Percentiles rank a stretch among this genome's conserved stretches.
Evolutionary conservation across 2,797 vertebrate species (phyloP).

Genomic region (Rhyacichthys aspro): DNA sequence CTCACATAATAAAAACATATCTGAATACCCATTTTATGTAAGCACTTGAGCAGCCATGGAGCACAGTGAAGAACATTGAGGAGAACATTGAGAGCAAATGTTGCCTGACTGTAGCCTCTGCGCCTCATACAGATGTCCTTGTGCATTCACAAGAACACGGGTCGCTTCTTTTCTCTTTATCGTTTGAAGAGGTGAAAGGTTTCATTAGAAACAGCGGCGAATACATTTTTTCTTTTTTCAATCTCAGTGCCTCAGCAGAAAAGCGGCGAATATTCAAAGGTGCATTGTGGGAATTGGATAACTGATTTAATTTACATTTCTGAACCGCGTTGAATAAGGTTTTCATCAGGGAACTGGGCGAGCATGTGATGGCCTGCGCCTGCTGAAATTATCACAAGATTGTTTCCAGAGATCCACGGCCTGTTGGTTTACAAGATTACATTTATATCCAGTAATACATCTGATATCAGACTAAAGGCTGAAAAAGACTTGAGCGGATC

Average conservation of each 20-base stretch:
- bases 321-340: slow-evolving; percentile 32
- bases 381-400: slow-evolving; percentile 31
- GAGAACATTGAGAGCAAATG: slow-evolving; percentile 12
- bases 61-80: background rate
- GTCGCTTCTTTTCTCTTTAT: slow-evolving; percentile 25
- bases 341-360: slow-evolving; percentile 16
- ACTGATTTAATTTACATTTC: slow-evolving; percentile 34
- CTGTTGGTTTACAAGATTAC: slow-evolving; percentile 35
- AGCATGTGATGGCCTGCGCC: slow-evolving; percentile 5
- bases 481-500: slow-evolving; percentile 5
- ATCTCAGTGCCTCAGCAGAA: slow-evolving; percentile 18
- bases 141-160: slow-evolving; percentile 9
- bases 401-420: slow-evolving; percentile 44
- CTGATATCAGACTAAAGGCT: slow-evolving; percentile 18
- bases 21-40: background rate
- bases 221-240: background rate
- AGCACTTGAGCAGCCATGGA: slow-evolving; percentile 4
- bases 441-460: slow-evolving; percentile 21
- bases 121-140: slow-evolving; percentile 27
- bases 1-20: slow-evolving; percentile 6
- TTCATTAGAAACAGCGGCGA: slow-evolving; percentile 5
- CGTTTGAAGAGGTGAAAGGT: slow-evolving; percentile 27
- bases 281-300: slow-evolving; percentile 12
- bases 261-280: slow-evolving; percentile 16
- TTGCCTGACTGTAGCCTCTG: slow-evolving; percentile 8